phyloP scores from a whole-genome alignment of 2,888 invertebrate species.

The Apodemia hepburni region DNA sequence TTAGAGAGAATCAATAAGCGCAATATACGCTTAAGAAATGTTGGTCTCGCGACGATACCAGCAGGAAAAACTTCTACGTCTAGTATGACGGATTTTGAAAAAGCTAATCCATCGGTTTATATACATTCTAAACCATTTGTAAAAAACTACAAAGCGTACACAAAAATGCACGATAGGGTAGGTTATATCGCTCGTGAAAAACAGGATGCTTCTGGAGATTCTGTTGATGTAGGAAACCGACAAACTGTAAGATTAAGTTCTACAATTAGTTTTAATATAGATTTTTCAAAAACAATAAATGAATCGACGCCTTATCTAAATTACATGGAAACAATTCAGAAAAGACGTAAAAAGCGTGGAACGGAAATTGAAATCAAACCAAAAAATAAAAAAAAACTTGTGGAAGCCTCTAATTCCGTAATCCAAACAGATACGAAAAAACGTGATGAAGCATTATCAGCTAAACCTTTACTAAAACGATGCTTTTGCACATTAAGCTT shows the following conservation, averaged over 20 bases:
- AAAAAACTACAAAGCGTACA: no score
- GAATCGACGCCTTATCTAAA: background rate
- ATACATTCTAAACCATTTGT: background rate
- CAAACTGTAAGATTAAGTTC: slow-evolving; percentile 29
- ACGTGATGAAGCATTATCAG: slow-evolving; percentile 31
- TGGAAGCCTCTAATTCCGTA: slow-evolving; percentile 24
- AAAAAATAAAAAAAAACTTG: slow-evolving; percentile 20
- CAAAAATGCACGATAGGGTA: no score
- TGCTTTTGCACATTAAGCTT: slow-evolving; percentile 43
- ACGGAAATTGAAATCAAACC: slow-evolving; percentile 2
- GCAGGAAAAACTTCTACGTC: background rate
- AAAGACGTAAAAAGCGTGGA: no score
- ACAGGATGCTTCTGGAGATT: background rate
- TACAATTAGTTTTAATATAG: slow-evolving; percentile 35
- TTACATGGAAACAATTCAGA: background rate
- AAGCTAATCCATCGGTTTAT: background rate
- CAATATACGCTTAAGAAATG: slow-evolving; percentile 34
- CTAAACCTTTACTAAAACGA: slow-evolving; percentile 34
- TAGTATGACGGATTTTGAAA: background rate
- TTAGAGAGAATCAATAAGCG: slow-evolving; percentile 36
- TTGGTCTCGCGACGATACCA: background rate
- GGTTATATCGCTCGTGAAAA: background rate
- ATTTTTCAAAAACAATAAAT: slow-evolving; percentile 32
- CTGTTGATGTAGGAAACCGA: background rate
- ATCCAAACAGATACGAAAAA: slow-evolving; percentile 32